These are phyloP conservation scores for Lepidostoma basale DNA, from an alignment of 1,140 invertebrate species.

Conservation along the genomic window DNA sequence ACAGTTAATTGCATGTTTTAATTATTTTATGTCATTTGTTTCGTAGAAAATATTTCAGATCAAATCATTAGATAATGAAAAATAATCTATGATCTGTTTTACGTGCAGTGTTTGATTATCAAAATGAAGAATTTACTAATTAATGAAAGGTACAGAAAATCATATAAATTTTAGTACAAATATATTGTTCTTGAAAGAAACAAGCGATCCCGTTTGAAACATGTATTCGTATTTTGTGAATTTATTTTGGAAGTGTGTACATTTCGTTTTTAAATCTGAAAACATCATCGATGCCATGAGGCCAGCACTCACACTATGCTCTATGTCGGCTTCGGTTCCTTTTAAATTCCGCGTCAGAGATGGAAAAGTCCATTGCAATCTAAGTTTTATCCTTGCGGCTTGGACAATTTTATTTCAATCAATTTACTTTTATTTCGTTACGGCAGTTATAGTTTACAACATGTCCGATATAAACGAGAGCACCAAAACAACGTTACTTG, in stretches of 20 bases:
- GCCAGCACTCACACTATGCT: not conserved
- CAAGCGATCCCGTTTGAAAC: not conserved
- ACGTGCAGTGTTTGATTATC: too few species aligned
- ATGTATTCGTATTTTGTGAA: not conserved
- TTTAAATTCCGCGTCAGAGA: not conserved
- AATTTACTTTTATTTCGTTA: not conserved
- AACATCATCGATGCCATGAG: not conserved
- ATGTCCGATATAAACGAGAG: not conserved
- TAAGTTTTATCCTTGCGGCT: not conserved
- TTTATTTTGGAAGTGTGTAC: not conserved
- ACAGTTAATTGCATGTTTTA: too few species aligned
- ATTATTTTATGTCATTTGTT: too few species aligned
- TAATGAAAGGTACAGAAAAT: not conserved
- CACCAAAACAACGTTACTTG: not conserved
- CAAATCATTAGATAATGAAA: too few species aligned
- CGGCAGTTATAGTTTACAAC: not conserved
- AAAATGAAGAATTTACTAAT: not conserved
- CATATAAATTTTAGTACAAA: not conserved
- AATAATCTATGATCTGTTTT: too few species aligned
- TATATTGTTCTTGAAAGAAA: not conserved
- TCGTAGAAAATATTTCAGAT: too few species aligned
- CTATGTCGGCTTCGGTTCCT: too few species aligned
- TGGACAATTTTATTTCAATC: not conserved
- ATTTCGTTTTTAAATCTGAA: not conserved
- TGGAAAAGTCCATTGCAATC: not conserved